Percentiles rank a stretch among this genome's conserved stretches.
These are phyloP conservation scores for Altica lythri DNA, from an alignment of 2,888 invertebrate species.

Conservation along the genomic window DNA sequence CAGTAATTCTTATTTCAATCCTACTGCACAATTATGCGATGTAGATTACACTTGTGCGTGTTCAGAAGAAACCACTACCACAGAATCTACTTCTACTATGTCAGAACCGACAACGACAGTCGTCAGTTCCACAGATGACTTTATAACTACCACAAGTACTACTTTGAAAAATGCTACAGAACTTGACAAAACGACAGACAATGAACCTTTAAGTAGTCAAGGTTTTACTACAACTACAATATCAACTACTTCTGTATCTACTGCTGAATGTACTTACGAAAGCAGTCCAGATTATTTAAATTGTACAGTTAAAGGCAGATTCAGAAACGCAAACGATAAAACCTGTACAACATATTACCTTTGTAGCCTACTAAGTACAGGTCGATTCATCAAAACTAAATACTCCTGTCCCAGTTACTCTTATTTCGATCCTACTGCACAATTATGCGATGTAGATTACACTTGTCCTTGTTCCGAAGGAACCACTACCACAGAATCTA, in stretches of 20 bases:
- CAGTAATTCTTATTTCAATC: constrained; percentile 48
- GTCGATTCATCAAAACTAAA: background rate
- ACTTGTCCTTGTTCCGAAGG: constrained; percentile 46
- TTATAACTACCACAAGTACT: too few species aligned
- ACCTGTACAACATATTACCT: background rate
- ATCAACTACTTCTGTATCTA: too few species aligned
- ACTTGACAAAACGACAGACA: too few species aligned
- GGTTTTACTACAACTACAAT: too few species aligned
- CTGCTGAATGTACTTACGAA: too few species aligned
- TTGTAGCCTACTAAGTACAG: background rate
- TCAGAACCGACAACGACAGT: too few species aligned
- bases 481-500: background rate
- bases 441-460: constrained; percentile 56
- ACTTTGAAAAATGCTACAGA: too few species aligned
- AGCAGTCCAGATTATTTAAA: too few species aligned
- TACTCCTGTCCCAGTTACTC: constrained; percentile 3
- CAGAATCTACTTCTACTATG: too few species aligned
- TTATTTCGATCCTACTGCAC: constrained; percentile 55
- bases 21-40: constrained; percentile 54
- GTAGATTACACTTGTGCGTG: constrained; percentile 53
- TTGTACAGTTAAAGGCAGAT: background rate
- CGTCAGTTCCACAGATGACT: too few species aligned
- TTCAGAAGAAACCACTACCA: too few species aligned
- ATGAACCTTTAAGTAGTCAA: too few species aligned
- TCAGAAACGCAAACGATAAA: background rate